Conservation (phyloP, 2,113 vertebrate species). For the Propithecus coquereli region DNA sequence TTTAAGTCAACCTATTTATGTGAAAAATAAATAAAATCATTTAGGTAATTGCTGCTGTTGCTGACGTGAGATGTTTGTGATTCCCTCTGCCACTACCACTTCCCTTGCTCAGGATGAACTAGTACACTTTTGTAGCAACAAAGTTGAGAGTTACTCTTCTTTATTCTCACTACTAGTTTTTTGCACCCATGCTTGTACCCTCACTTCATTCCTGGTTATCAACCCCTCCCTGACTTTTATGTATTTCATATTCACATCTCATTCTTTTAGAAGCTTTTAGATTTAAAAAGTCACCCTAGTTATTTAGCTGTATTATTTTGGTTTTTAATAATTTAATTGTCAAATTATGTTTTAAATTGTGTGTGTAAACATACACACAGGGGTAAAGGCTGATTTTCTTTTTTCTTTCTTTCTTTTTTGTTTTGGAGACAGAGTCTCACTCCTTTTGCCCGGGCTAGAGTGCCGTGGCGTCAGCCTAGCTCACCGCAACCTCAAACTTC, state of each 20-base stretch:
- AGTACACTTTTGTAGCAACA: not conserved
- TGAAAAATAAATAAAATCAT: not conserved
- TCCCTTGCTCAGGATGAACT: not conserved
- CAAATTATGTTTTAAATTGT: not conserved
- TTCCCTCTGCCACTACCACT: not conserved
- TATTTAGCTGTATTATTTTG: not conserved
- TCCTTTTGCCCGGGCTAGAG: too few species aligned
- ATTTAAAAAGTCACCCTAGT: not conserved
- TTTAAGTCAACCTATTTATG: not conserved
- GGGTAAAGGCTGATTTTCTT: not conserved
- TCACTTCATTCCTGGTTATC: not conserved
- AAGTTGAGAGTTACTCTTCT: not conserved
- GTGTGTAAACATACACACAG: not conserved
- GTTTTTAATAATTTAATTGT: not conserved
- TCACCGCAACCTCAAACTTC: too few species aligned
- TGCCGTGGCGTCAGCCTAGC: too few species aligned
- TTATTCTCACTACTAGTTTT: not conserved
- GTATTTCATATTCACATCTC: not conserved
- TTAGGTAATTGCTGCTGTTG: not conserved
- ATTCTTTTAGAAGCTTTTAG: not conserved
- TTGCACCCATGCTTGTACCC: not conserved
- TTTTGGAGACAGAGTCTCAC: too few species aligned
- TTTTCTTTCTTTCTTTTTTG: too few species aligned
- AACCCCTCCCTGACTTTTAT: not conserved
- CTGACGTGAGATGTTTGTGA: not conserved